Evolutionary conservation across 2,888 invertebrate genomes (phyloP), one percentile per base, ranked within the genome.

Genomic region (Ischnura elegans): DNA sequence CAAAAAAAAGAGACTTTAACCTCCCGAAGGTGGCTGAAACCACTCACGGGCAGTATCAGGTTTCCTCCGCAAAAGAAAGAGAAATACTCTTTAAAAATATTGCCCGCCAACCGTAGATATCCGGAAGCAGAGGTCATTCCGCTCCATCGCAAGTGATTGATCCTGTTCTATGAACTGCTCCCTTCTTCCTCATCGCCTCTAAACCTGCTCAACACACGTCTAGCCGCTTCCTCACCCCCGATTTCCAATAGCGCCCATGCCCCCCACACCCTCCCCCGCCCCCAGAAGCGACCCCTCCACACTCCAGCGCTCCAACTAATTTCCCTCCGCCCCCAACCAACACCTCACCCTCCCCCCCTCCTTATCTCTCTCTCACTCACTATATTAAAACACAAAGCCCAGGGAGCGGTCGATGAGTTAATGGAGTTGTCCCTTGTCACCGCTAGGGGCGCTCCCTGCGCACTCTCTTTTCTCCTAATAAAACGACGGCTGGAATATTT

Each of bases 301-400:
- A 10, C 61, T n/a, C 36, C 21, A 43, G 36, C 19, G 45, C 19
- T 25, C 86, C 45, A 10, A 6, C 43, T 43, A 45, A 51, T 51
- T 51, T 51, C 86, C 45, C 45, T 45, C 42, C 36, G 13, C 36
- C 36, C 76, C 36, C 76, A 4, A 6, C 66, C 66, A 29, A 45
- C 85, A 42, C 85, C 86, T 45, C 45, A 3, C 45, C 43, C 76
- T 36, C 36, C 13, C 76, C 36, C 76, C 36, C 25, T 76, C 76
- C 76, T 36, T 76, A 36, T 61, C n/a, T 76, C 86, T 43, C 86
- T 86, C 90, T 90, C 90, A 43, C 90, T 43, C 90, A 61, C 90
- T 61, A 90, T 90, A 90, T 90, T 90, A 90, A 90, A 90, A 90
- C 61, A 90, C 90, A 90, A 90, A 90, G 43, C 90, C 43, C 90